Evolutionary conservation across 2,888 invertebrate species (phyloP), one percentile per base, ranked within the genome.

Genomic region (Leptopilina drosophilae): DNA sequence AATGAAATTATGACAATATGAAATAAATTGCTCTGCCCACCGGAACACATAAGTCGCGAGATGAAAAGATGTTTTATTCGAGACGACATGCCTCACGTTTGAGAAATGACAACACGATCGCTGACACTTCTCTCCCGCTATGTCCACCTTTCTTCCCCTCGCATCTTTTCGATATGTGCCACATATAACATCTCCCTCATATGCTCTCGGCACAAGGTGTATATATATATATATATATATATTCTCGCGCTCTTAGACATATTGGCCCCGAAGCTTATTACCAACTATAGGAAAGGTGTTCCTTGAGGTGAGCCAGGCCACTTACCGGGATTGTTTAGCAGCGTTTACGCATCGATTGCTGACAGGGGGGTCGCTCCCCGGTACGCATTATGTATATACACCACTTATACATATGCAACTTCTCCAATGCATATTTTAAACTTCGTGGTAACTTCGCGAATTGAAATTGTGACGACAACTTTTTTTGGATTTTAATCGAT

Each of bases 101-200:
- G 88, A 89, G 85, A 89, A 89, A 89, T 88, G 87, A 89, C 89
- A 85, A 88, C 88, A 88, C 87, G 88, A 88, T 86, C 81, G 85
- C 84, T 85, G 85, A 88, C 88, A 87, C 87, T 84, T 87, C 83
- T 80, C 82, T 80, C 82, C 40, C 64, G 67, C 67, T 77, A 46
- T 20, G 49, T 69, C 75, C 66, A 42, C 77, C 73, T 73, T 33
- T 33, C 33, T 33, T 76, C 33, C 59, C 66, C 81, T 80, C 20
- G 20, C 79, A n/a, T 42, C 76, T 64, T 56, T 69, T 66, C 69
- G 64, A 59, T 49, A 49, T 59, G 59, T 3, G 15, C 12, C 49
- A 15, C 65, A 33, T 33, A 33, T 33, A 33, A 33, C 64, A n/a
- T 46, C 78, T 75, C 26, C 20, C 53, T 66, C 56, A 33, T 65